Base-by-base conservation (phyloP, 2,888 invertebrate genomes). In the Brachypalpus laphriformis region DNA sequence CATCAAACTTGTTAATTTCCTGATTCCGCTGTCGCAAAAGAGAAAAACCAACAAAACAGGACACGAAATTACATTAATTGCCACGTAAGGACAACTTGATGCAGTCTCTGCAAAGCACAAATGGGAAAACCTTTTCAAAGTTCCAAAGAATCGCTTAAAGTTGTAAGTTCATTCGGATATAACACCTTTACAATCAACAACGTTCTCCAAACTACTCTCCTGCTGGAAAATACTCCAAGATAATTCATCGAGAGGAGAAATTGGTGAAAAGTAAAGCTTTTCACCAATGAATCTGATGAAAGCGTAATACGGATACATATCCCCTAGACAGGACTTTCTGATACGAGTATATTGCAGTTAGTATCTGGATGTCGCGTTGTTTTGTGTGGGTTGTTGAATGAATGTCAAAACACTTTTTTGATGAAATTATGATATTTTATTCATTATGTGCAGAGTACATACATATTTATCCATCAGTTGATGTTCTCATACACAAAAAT, bases 1-100 rank as follows among this genome's bases (percentile, higher is more conserved):
- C 56, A 56, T 70, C 54, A 42, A 40, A 42, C 20, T 56, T 56
- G 54, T 70, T 70, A 20, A 56, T 28, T 42, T 45, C 31, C 16
- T 8, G 28, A 2, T 31, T 49, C 18, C n/a, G 25, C 11, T 56
- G 45, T 31, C 54, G 42, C 45, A 14, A 42, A 70, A 42, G 20
- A 18, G 11, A 34, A 56, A 42, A 37, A n/a, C n/a, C 51, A 66
- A 49, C 47, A 34, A 65, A 14, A n/a, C 31, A 9, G 34, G 18
- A 16, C 1, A 34, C 14, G 14, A 22, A 37, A 47, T 51, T 66
- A 11, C 57, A 57, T 51, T 22, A 16, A 25, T 11, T 47, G 28
- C 11, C 0, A 18, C 5, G 28, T 31, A 18, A 14, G 6, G 45
- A 20, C 18, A 42, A 8, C 1, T 16, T 7, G 42, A 2, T 7